Evolutionary conservation across 2,797 vertebrate genomes (phyloP), one percentile per base, ranked within the genome.

Genomic region (Phrynocephalus forsythii): DNA sequence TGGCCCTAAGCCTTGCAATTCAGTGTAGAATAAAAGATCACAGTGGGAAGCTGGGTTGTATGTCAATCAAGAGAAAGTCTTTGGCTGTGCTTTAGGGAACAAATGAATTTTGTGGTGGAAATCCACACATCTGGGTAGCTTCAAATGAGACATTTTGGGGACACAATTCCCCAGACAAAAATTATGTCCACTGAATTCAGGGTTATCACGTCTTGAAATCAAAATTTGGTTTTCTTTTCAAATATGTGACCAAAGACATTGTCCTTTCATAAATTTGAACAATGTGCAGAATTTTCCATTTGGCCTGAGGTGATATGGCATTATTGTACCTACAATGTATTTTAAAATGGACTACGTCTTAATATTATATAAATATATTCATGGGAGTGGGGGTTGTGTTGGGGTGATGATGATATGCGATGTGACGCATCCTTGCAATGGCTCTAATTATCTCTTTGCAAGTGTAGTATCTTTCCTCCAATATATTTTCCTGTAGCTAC

Each of bases 1-100:
- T 56, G 72, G 80, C 66, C 80, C 72, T 83, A 78, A 78, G 73
- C 48, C 10, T 1, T 83, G 66, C 44, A 83, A 83, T 77, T 83
- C 75, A 69, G 24, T 3, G 5, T 7, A 56, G 86, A 87, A 83
- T n/a, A 83, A 87, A 87, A 87, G 80, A 87, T n/a, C 66, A 78
- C 72, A n/a, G 30, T 38, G 26, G 80, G 16, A 24, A 83, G 30
- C 24, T 44, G 48, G 48, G 48, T 20, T 87, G 63, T 69, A 63
- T 4, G 75, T 87, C 72, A 85, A n/a, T 78, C 75, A 85, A 48
- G 33, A 85, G 33, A 85, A 77, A 82, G 63, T 56, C 63, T 77
- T 83, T 77, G 60, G 44, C 44, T 68, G 22, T 5, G 48, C 48
- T 82, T 87, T 68, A 38, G 72, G 48, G 63, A 79, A 44, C 28